phyloP scores from a whole-genome alignment of 2,113 vertebrate genomes.

The Colius striatus region DNA sequence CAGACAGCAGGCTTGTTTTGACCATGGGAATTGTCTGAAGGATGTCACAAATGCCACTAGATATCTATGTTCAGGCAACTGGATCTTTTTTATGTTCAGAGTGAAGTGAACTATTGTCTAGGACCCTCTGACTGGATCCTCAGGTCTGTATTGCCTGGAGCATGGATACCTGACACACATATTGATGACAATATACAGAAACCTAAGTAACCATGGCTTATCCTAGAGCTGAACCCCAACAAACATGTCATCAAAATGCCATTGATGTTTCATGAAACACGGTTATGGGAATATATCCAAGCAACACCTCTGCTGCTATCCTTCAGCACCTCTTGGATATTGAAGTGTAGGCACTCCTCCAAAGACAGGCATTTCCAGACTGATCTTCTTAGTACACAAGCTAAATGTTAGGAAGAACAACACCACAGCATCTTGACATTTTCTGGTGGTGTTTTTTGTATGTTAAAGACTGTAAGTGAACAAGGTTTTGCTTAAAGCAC shows the following conservation, averaged over 20 bases:
- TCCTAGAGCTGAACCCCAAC: neutral
- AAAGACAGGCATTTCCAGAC: neutral
- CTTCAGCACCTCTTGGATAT: neutral
- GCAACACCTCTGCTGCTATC: neutral
- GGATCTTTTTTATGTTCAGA: neutral
- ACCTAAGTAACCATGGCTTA: neutral
- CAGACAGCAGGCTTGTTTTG: neutral
- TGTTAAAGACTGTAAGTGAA: neutral
- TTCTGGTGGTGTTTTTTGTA: neutral
- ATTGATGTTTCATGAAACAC: neutral
- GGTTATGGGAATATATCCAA: neutral
- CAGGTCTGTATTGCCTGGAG: neutral
- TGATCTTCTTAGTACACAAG: neutral
- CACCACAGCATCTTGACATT: neutral
- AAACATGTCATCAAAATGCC: neutral
- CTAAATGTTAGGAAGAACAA: neutral
- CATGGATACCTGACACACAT: rapidly evolving
- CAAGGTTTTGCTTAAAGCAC: neutral
- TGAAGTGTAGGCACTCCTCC: neutral
- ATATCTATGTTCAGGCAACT: neutral
- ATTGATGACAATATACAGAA: neutral
- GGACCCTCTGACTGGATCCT: neutral
- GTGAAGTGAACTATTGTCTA: neutral
- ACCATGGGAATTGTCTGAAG: neutral
- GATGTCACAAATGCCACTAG: neutral